phyloP scores from a whole-genome alignment of 2,888 invertebrate species.

The Himalopsyche tibetana region DNA sequence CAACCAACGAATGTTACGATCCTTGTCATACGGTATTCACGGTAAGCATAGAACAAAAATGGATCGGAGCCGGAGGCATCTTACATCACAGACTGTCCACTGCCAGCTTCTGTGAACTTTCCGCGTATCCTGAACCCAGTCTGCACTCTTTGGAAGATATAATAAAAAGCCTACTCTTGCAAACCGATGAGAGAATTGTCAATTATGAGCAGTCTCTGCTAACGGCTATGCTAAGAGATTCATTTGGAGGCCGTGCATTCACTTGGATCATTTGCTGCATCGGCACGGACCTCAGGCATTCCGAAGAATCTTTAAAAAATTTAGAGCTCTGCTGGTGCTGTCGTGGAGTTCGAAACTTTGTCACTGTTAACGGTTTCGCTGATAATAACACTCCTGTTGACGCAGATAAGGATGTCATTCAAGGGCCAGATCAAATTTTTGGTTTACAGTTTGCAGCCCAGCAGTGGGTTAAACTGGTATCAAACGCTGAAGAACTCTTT shows the following conservation, averaged over 20 bases:
- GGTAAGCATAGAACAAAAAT: conserved; percentile 85
- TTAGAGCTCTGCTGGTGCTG: conserved; percentile 82
- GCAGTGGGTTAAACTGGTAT: conserved; percentile 88
- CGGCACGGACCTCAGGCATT: conserved; percentile 82
- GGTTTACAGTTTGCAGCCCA: conserved; percentile 89
- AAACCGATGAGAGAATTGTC: conserved; percentile 76
- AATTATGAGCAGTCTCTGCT: conserved; percentile 82
- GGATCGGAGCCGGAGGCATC: conserved; percentile 81
- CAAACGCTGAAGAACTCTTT: conserved; percentile 90
- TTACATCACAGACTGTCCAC: conserved; percentile 84
- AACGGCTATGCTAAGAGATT: conserved; percentile 83
- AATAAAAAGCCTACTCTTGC: conserved; percentile 78
- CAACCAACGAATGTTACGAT: conserved; percentile 76
- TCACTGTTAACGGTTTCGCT: conserved; percentile 83
- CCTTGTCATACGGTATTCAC: conserved; percentile 84
- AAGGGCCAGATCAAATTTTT: conserved; percentile 71
- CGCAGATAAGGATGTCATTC: conserved; percentile 69
- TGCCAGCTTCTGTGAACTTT: conserved; percentile 85
- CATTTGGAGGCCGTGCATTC: conserved; percentile 86
- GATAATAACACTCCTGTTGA: conserved; percentile 80
- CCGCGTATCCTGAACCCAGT: conserved; percentile 79
- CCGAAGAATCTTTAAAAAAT: conserved; percentile 83
- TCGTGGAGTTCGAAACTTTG: conserved; percentile 83
- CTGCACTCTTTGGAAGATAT: conserved; percentile 82
- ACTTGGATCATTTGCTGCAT: conserved; percentile 84